A percentile compares a stretch with the other conserved stretches of the same genome.
Conservation (phyloP, 2,888 invertebrate genomes). For the Parnassius apollo region DNA sequence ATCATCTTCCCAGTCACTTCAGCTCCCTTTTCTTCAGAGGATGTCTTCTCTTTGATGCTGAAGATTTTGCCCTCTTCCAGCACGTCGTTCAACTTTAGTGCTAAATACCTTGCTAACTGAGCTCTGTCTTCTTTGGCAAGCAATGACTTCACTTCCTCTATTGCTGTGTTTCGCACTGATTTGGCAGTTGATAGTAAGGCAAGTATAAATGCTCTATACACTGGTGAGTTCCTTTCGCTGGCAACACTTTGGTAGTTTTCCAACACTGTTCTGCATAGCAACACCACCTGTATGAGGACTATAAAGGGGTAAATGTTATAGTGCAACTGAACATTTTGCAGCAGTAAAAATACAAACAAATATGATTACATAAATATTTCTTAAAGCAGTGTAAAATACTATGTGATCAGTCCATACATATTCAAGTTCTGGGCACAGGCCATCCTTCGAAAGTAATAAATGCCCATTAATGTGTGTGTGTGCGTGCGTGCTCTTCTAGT, state of each 20-base stretch:
- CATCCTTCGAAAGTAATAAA: no score
- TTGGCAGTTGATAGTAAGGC: slow-evolving; percentile 84
- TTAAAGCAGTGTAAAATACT: no score
- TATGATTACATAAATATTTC: not conserved
- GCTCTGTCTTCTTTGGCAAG: slow-evolving; percentile 82
- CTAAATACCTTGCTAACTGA: slow-evolving; percentile 82
- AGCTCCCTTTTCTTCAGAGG: slow-evolving; percentile 58
- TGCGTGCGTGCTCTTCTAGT: no score
- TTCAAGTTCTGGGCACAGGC: no score
- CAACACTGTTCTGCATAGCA: slow-evolving; percentile 87
- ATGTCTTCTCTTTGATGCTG: slow-evolving; percentile 56
- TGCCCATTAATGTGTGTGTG: no score
- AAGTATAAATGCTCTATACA: slow-evolving; percentile 86
- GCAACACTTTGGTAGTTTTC: slow-evolving; percentile 85
- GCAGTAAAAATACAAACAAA: slow-evolving; percentile 5
- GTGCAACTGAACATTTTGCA: slow-evolving; percentile 40
- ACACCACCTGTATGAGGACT: slow-evolving; percentile 84
- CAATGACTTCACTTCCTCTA: slow-evolving; percentile 82
- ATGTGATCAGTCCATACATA: no score
- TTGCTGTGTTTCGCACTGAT: slow-evolving; percentile 83
- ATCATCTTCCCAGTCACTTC: slow-evolving; percentile 80
- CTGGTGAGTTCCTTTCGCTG: slow-evolving; percentile 83
- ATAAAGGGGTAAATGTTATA: slow-evolving; percentile 70
- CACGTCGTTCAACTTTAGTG: slow-evolving; percentile 84
- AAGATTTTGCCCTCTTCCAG: slow-evolving; percentile 83